Percentiles rank a stretch among this genome's conserved stretches.
phyloP scores from a whole-genome alignment of 2,797 vertebrate species.

The Falco cherrug region DNA sequence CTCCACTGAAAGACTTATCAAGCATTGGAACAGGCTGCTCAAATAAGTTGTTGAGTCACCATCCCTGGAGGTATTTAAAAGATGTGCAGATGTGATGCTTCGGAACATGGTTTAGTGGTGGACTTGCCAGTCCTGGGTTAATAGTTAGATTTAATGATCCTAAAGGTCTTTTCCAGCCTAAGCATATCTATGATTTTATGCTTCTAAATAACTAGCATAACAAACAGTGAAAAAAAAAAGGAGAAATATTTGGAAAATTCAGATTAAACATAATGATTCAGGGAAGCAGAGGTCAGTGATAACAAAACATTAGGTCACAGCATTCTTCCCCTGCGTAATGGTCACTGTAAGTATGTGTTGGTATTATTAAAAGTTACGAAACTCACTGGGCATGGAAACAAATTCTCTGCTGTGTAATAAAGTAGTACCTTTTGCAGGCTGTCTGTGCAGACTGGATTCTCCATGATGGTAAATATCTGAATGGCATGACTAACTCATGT shows the following conservation, averaged over 20 bases:
- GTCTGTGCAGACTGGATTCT: background rate
- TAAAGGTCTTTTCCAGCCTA: background rate
- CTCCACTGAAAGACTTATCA: too few relatives aligned
- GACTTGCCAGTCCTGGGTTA: too few relatives aligned
- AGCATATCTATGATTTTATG: background rate
- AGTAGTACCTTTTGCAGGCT: background rate
- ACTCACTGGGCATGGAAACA: background rate
- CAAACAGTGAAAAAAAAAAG: background rate
- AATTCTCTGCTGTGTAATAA: background rate
- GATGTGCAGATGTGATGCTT: too few relatives aligned
- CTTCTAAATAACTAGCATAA: background rate
- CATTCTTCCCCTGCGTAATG: background rate
- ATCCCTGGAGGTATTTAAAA: too few relatives aligned
- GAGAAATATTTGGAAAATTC: background rate
- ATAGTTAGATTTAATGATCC: too few relatives aligned
- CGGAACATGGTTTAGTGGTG: too few relatives aligned
- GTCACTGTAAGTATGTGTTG: background rate
- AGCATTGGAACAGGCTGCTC: too few relatives aligned
- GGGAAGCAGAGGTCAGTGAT: background rate
- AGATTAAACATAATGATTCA: background rate
- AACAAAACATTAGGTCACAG: background rate
- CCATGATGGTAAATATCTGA: background rate
- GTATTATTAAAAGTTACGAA: background rate
- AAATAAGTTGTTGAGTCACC: too few relatives aligned
- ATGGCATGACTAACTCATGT: background rate